phyloP scores from a whole-genome alignment of 2,113 vertebrate species.

The Leptobrachium ailaonicum region DNA sequence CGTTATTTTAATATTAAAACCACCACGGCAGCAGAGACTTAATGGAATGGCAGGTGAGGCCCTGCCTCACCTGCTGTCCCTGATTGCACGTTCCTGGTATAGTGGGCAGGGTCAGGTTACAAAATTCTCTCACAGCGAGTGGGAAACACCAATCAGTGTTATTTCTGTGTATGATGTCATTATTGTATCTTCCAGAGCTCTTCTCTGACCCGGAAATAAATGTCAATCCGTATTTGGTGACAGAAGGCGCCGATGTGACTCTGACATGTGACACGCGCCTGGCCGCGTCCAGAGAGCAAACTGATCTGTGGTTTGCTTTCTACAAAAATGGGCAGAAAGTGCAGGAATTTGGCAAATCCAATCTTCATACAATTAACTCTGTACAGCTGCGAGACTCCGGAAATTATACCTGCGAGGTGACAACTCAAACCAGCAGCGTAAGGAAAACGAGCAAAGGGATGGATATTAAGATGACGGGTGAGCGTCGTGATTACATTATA shows the following conservation, averaged over 20 bases:
- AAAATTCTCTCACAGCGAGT: too few relatives aligned
- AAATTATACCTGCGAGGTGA: not conserved
- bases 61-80: too few relatives aligned
- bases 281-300: not conserved
- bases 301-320: not conserved
- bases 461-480: not conserved
- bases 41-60: too few relatives aligned
- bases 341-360: not conserved
- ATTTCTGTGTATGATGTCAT: not conserved
- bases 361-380: not conserved
- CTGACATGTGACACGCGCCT: not conserved
- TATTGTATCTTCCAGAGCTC: not conserved
- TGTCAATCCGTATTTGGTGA: not conserved
- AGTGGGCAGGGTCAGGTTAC: too few relatives aligned
- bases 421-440: not conserved
- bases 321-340: not conserved
- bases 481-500: not conserved
- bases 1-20: too few relatives aligned
- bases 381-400: not conserved
- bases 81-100: too few relatives aligned
- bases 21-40: too few relatives aligned
- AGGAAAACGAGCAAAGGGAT: not conserved
- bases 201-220: not conserved
- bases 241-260: not conserved
- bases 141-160: too few relatives aligned